Conservation (phyloP, 1,140 invertebrate genomes). For the Aphis gossypii region DNA sequence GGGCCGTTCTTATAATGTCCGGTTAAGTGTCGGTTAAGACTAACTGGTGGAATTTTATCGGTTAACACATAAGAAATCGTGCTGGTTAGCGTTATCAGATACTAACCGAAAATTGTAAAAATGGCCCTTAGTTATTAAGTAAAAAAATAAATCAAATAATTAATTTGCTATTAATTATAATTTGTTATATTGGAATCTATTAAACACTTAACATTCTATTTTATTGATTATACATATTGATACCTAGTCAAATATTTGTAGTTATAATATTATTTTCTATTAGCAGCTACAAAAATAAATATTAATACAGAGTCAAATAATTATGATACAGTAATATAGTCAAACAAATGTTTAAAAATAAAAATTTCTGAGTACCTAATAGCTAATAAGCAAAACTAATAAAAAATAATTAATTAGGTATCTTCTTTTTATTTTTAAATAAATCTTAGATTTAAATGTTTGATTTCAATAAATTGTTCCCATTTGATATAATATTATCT, state of each 20-base stretch:
- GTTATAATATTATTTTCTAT: background rate
- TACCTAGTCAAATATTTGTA: background rate
- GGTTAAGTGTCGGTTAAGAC: too few relatives aligned
- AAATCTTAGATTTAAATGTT: background rate
- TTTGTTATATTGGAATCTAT: background rate
- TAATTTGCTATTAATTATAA: background rate
- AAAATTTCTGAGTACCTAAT: background rate
- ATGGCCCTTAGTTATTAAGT: background rate
- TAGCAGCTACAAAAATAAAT: too few relatives aligned
- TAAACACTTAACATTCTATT: background rate
- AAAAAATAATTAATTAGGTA: background rate
- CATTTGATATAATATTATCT: slow-evolving; percentile 20
- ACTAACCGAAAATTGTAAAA: too few relatives aligned
- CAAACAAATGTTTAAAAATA: too few relatives aligned
- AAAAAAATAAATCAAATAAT: background rate
- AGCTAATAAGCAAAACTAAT: background rate
- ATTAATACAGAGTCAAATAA: too few relatives aligned
- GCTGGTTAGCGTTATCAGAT: too few relatives aligned
- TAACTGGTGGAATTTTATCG: too few relatives aligned
- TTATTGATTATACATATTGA: background rate
- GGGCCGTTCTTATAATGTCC: too few relatives aligned
- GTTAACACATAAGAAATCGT: too few relatives aligned
- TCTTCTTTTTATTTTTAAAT: background rate
- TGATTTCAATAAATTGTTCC: background rate
- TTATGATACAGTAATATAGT: too few relatives aligned